Evolutionary conservation across 1,140 invertebrate genomes (phyloP), one percentile per base, ranked within the genome.

Genomic region (Pogonomyrmex californicus): DNA sequence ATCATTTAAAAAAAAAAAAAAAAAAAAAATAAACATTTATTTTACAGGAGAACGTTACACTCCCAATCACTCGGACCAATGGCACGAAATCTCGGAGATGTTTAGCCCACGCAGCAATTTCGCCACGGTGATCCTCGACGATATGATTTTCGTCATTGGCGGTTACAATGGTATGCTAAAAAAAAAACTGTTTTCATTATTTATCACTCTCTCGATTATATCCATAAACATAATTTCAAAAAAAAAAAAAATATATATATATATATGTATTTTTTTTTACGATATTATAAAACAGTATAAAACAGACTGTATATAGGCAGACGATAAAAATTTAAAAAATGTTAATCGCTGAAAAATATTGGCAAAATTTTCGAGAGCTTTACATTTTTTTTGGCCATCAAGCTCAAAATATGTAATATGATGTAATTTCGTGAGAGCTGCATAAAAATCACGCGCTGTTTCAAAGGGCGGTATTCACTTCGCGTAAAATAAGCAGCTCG

Each of bases 51-150:
- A 98, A 92, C 96, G 96, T 86, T 98, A 97, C 92, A 97, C 97
- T 94, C 97, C 97, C 3, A 88, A 86, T 63, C 88, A 94, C 33
- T 86, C 86, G 23, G 85, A 96, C 93, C 89, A 96, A 92, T 95
- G 98, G 98, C 93, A 96, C 93, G 62, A 97, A 94, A 97, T 97
- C 94, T 49, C 97, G 93, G 97, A 98, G 92, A 98, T 99, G 98
- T 97, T 97, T 93, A 97, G 97, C 90, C 97, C 97, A 0, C 95
- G 98, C 56, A 98, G 98, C 93, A 98, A 98, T 92, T 98, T 98
- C 92, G 97, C 98, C 12, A 96, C 97, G 30, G 97, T 97, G 86
- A 97, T 98, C 14, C 96, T 98, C 36, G 97, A 98, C 90, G 97
- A 97, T 85, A 97, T 97, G 97, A 98, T 98, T 83, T 97, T 97